Conservation (phyloP, 2,113 vertebrate species). For the Grus americana region DNA sequence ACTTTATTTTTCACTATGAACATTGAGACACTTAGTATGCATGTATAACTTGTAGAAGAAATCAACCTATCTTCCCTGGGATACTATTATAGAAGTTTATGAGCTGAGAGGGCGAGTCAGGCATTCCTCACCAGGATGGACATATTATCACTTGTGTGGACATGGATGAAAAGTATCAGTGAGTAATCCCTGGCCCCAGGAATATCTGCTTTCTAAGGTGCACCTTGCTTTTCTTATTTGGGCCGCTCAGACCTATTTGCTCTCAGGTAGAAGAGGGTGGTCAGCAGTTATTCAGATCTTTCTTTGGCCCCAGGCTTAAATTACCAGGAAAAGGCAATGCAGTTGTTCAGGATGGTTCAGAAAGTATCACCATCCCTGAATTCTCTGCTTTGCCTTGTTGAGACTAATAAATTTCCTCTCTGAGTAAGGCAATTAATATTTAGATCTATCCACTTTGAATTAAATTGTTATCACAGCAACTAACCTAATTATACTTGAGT, state of each 20-base stretch:
- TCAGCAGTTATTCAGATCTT: not conserved
- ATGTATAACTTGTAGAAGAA: not conserved
- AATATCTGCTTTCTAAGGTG: not conserved
- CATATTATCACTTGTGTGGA: not conserved
- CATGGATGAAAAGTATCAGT: accelerated
- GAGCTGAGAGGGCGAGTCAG: not conserved
- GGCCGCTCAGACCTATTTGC: not conserved
- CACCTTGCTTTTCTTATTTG: not conserved
- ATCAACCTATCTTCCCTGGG: not conserved
- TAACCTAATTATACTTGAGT: not conserved
- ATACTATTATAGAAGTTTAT: not conserved
- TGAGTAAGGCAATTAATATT: not conserved
- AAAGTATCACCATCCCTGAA: not conserved
- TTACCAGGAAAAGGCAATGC: not conserved
- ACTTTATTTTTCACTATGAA: not conserved
- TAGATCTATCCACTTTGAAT: not conserved
- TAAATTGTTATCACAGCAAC: not conserved
- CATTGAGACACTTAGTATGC: not conserved
- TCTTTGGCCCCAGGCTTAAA: not conserved
- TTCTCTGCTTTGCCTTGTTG: not conserved
- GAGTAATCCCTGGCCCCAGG: not conserved
- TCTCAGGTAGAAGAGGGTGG: not conserved
- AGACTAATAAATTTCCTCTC: not conserved
- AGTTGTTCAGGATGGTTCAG: not conserved
- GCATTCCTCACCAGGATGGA: not conserved